phyloP scores from a whole-genome alignment of 2,888 invertebrate genomes.

The Acrobasis suavella region DNA sequence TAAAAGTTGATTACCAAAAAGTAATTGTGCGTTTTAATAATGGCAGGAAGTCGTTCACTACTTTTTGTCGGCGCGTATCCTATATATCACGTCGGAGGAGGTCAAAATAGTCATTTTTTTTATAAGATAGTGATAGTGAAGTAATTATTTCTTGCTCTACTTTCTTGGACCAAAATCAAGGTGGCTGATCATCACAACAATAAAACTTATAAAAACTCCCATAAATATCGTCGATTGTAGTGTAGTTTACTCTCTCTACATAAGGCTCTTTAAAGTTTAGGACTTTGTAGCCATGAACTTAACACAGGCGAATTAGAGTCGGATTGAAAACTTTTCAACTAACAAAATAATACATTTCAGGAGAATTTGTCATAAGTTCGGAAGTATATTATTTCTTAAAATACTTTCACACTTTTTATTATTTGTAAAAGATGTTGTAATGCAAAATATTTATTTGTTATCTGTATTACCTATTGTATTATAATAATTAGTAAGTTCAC shows the following conservation, averaged over 20 bases:
- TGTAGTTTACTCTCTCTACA: background rate
- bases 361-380: no score
- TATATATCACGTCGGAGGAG: constrained; percentile 6
- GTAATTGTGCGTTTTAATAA: constrained; percentile 8
- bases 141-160: constrained; percentile 8
- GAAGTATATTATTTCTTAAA: no score
- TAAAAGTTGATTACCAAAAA: constrained; percentile 4
- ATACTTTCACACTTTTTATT: no score
- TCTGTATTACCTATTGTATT: no score
- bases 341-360: no score
- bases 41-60: constrained; percentile 1
- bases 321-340: no score
- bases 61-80: background rate
- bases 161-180: constrained; percentile 2
- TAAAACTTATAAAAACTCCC: background rate
- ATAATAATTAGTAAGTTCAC: no score
- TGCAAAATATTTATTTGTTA: no score
- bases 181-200: constrained; percentile 4
- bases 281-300: background rate
- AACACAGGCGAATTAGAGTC: no score
- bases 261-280: background rate
- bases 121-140: background rate
- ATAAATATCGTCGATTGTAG: constrained; percentile 1
- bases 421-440: no score
- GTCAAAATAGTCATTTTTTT: constrained; percentile 1